A percentile compares a stretch with the other conserved stretches of the same genome.
These are phyloP conservation scores for Darevskia mixta DNA, from an alignment of 2,797 vertebrate genomes.

Conservation along the genomic window DNA sequence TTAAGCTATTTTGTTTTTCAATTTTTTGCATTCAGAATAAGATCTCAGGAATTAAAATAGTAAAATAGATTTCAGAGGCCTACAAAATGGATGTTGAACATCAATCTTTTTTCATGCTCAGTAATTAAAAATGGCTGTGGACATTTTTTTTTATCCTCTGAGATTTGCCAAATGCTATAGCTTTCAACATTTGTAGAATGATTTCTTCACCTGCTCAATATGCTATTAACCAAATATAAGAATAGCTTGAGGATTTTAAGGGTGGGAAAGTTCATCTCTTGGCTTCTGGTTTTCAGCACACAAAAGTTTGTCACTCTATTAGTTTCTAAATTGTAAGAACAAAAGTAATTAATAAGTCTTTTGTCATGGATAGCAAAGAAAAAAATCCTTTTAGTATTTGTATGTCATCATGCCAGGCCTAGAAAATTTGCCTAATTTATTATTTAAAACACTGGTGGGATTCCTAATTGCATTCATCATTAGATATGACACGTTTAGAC, in stretches of 20 bases:
- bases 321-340: slow-evolving; percentile 81
- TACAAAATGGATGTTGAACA: slow-evolving; percentile 77
- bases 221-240: slow-evolving; percentile 77
- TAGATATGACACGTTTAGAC: slow-evolving; percentile 86
- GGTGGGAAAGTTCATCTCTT: slow-evolving; percentile 73
- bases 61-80: slow-evolving; percentile 57
- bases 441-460: slow-evolving; percentile 89
- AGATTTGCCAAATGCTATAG: slow-evolving; percentile 81
- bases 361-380: slow-evolving; percentile 81
- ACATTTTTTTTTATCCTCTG: slow-evolving; percentile 80
- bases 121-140: slow-evolving; percentile 85
- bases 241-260: slow-evolving; percentile 70
- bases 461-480: slow-evolving; percentile 89
- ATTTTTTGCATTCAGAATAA: slow-evolving; percentile 57
- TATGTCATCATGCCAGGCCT: slow-evolving; percentile 83
- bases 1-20: slow-evolving; percentile 45
- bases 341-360: slow-evolving; percentile 85
- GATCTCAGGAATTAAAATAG: slow-evolving; percentile 59
- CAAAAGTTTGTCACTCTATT: slow-evolving; percentile 73
- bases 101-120: slow-evolving; percentile 72
- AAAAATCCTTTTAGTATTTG: slow-evolving; percentile 81
- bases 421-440: slow-evolving; percentile 88
- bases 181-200: slow-evolving; percentile 78
- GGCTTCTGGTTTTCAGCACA: slow-evolving; percentile 73
- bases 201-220: slow-evolving; percentile 79